Evolutionary conservation across 2,797 vertebrate genomes (phyloP).

Genomic region (Anniella stebbinsi): DNA sequence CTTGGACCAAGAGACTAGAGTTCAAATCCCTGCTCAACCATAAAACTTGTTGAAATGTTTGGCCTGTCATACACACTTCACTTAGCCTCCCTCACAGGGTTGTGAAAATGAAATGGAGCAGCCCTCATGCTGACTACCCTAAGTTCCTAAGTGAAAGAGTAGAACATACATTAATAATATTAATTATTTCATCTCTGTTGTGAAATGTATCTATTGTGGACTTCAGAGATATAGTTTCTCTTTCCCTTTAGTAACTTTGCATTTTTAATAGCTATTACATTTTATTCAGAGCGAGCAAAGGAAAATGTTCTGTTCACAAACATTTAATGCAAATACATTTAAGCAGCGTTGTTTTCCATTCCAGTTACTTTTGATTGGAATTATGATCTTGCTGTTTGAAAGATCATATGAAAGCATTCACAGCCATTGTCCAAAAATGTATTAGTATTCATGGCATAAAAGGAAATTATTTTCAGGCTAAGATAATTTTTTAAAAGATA

Average conservation of each 20-base stretch:
- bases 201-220: not conserved
- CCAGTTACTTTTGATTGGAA: conserved; percentile 33
- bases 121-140: not conserved
- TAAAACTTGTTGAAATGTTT: not conserved
- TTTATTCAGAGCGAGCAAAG: conserved; percentile 17
- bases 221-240: not conserved
- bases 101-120: not conserved
- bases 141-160: no score
- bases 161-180: not conserved
- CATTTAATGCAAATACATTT: conserved; percentile 31
- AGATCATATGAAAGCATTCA: conserved; percentile 24
- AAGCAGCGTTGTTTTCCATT: conserved; percentile 26
- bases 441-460: conserved; percentile 67
- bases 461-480: conserved; percentile 62
- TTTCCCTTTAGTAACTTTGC: conserved; percentile 14
- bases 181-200: not conserved
- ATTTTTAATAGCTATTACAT: conserved; percentile 12
- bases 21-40: not conserved
- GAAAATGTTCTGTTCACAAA: not conserved
- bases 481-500: conserved; percentile 64
- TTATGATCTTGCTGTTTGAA: conserved; percentile 41
- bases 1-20: not conserved
- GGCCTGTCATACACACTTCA: not conserved
- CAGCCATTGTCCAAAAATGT: conserved; percentile 34
- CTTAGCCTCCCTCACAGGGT: not conserved